A percentile compares a stretch with the other conserved stretches of the same genome.
These are phyloP conservation scores for Trissolcus brochymenae DNA, from an alignment of 2,888 invertebrate species.

Conservation along the genomic window DNA sequence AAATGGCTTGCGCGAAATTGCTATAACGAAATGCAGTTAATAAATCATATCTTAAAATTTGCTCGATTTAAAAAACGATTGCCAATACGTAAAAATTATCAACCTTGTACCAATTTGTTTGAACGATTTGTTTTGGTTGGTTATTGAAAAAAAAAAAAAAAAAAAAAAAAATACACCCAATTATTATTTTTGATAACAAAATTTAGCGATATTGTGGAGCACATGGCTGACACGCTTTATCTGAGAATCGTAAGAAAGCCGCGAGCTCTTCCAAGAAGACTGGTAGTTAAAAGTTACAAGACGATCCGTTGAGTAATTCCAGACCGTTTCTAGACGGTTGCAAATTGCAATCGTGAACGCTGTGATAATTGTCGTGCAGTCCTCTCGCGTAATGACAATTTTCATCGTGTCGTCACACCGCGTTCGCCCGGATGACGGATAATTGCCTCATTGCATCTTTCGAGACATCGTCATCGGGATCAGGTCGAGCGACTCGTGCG, in stretches of 20 bases:
- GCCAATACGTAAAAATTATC: neutral
- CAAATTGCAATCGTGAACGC: slow-evolving; percentile 75
- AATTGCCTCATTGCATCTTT: slow-evolving; percentile 73
- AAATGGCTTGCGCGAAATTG: slow-evolving; percentile 39
- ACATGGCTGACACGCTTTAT: slow-evolving; percentile 44
- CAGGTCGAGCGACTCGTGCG: slow-evolving; percentile 19
- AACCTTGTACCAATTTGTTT: neutral
- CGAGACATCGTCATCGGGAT: slow-evolving; percentile 63
- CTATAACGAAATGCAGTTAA: slow-evolving; percentile 29
- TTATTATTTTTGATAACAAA: too few relatives aligned
- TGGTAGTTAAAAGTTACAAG: slow-evolving; percentile 75
- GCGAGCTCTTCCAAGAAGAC: slow-evolving; percentile 63
- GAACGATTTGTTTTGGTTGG: too few relatives aligned
- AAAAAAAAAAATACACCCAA: too few relatives aligned
- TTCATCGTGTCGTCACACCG: slow-evolving; percentile 72
- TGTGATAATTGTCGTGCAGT: slow-evolving; percentile 75
- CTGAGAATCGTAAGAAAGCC: slow-evolving; percentile 53
- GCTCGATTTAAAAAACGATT: slow-evolving; percentile 7
- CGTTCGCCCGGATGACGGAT: slow-evolving; percentile 59
- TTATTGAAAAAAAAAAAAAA: too few relatives aligned
- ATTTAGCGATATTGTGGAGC: slow-evolving; percentile 7
- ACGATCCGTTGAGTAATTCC: slow-evolving; percentile 75
- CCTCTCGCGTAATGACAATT: slow-evolving; percentile 74
- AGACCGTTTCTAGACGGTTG: slow-evolving; percentile 74
- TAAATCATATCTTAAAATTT: slow-evolving; percentile 31